phyloP scores from a whole-genome alignment of 2,113 vertebrate species.

The Pseudorasbora parva region DNA sequence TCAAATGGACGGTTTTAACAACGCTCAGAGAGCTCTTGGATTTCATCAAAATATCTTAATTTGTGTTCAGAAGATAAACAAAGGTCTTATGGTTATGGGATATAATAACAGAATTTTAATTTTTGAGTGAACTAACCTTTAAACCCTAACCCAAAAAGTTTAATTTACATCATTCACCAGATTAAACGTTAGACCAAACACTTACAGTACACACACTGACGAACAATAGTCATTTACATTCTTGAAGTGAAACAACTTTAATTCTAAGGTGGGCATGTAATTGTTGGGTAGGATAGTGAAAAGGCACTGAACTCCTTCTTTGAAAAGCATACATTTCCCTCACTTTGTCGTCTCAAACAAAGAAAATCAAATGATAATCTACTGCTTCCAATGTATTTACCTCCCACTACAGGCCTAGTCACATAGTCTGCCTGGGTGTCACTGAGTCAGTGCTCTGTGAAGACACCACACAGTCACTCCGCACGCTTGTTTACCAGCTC shows the following conservation, averaged over 20 bases:
- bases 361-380: conserved; percentile 6
- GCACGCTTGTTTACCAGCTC: conserved; percentile 21
- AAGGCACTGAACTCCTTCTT: background rate
- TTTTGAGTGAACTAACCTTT: no score
- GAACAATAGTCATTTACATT: background rate
- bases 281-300: background rate
- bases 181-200: background rate
- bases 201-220: background rate
- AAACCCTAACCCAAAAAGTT: no score
- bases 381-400: conserved; percentile 26
- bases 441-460: conserved; percentile 27
- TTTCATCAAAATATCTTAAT: no score
- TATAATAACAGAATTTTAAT: no score
- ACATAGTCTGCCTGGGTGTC: conserved; percentile 7
- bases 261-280: background rate
- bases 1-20: no score
- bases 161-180: background rate
- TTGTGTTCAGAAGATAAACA: no score
- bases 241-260: background rate
- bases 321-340: conserved; percentile 3
- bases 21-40: no score
- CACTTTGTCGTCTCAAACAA: conserved; percentile 13
- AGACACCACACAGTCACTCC: conserved; percentile 39
- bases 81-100: no score
- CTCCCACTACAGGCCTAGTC: background rate